Evolutionary conservation across 2,797 vertebrate species (phyloP).

Genomic region (Craterocephalus amniculus): DNA sequence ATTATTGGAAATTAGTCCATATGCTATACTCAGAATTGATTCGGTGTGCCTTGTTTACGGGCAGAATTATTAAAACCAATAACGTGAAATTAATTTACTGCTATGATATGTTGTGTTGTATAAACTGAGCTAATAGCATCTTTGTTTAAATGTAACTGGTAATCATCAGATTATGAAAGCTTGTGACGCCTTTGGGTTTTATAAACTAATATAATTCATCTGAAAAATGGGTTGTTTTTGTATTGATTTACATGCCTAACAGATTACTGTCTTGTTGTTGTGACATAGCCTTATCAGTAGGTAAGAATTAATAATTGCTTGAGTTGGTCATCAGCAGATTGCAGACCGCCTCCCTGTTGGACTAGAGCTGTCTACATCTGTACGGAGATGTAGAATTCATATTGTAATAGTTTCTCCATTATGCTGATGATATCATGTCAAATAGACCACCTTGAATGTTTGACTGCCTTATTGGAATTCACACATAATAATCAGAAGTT

Average conservation of each 20-base stretch:
- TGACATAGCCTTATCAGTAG: not conserved
- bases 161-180: not conserved
- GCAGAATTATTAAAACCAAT: not conserved
- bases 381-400: not conserved
- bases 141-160: not conserved
- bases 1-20: not conserved
- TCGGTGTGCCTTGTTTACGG: not conserved
- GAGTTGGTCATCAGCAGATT: slow-evolving; percentile 8
- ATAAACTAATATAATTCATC: no score
- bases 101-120: not conserved
- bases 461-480: not conserved
- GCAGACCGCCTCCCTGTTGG: slow-evolving; percentile 3
- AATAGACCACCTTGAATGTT: not conserved
- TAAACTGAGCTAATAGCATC: no score
- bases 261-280: not conserved
- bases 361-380: no score
- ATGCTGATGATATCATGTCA: not conserved
- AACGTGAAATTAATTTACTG: not conserved
- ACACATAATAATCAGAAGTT: no score
- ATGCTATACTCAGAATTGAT: not conserved
- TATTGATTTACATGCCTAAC: not conserved
- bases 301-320: not conserved
- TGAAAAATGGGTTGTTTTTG: no score
- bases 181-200: not conserved
- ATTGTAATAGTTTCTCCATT: not conserved